Percentiles rank a stretch among this genome's conserved stretches.
Conservation (phyloP, 1,140 invertebrate genomes). For the Patella vulgata region DNA sequence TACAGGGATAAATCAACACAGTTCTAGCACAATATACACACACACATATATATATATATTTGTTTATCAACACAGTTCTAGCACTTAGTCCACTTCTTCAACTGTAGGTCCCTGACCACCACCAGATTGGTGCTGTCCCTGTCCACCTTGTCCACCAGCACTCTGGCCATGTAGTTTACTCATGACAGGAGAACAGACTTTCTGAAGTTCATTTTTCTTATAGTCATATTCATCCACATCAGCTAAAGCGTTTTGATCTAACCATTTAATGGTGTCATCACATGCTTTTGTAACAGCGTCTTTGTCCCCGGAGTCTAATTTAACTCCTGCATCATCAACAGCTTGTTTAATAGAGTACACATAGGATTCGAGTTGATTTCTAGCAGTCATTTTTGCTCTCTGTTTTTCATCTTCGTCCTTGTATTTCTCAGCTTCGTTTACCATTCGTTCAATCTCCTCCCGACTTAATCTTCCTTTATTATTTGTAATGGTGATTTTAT, state of each 20-base stretch:
- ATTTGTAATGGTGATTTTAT: constrained; percentile 94
- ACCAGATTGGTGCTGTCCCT: neutral
- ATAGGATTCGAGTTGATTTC: constrained; percentile 72
- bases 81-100: constrained; percentile 56
- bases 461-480: constrained; percentile 89
- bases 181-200: constrained; percentile 65
- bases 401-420: constrained; percentile 86
- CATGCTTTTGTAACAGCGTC: constrained; percentile 87
- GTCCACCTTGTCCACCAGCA: constrained; percentile 32
- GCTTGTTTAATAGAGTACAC: constrained; percentile 91
- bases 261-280: constrained; percentile 92
- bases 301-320: constrained; percentile 83
- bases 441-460: constrained; percentile 96
- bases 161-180: constrained; percentile 66
- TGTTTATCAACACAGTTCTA: no score
- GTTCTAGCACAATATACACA: no score
- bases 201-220: constrained; percentile 59
- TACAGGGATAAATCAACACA: no score
- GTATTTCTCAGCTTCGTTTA: constrained; percentile 95
- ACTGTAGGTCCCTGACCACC: constrained; percentile 38
- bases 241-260: constrained; percentile 84
- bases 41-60: no score
- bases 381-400: constrained; percentile 81
- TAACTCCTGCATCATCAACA: constrained; percentile 73
- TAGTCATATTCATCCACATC: constrained; percentile 64